A percentile compares a stretch with the other conserved stretches of the same genome.
These are phyloP conservation scores for Pygoscelis antarcticus DNA, from an alignment of 2,113 vertebrate species.

Conservation along the genomic window DNA sequence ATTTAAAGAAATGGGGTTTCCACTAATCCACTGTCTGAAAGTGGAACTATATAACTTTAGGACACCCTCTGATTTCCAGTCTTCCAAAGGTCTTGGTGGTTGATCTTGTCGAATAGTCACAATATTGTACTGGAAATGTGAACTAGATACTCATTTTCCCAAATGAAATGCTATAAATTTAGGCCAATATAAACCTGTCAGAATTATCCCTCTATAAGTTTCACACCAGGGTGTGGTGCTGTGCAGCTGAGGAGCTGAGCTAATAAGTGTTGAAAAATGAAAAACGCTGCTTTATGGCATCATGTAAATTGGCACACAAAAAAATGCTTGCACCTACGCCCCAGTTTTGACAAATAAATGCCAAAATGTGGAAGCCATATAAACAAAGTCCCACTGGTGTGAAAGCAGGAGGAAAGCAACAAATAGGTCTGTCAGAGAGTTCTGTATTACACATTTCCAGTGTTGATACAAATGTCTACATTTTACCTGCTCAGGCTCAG, in stretches of 20 bases:
- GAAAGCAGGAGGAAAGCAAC: background rate
- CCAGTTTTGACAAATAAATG: conserved; percentile 53
- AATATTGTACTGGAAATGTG: conserved; percentile 14
- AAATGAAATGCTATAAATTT: conserved; percentile 63
- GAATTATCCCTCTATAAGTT: conserved; percentile 50
- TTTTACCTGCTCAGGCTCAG: conserved; percentile 32
- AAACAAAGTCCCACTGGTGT: background rate
- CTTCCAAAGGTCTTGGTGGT: background rate
- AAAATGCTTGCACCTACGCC: conserved; percentile 26
- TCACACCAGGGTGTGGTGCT: conserved; percentile 69
- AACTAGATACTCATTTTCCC: conserved; percentile 13
- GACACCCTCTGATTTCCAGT: background rate
- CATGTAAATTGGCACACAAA: conserved; percentile 49
- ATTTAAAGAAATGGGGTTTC: background rate
- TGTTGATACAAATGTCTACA: conserved; percentile 20
- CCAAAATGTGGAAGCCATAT: conserved; percentile 27
- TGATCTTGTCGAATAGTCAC: conserved; percentile 7
- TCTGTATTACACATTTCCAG: background rate
- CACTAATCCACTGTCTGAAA: background rate
- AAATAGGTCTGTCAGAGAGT: background rate
- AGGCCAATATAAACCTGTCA: conserved; percentile 63
- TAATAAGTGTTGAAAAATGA: conserved; percentile 74
- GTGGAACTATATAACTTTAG: background rate
- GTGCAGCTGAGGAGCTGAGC: conserved; percentile 71
- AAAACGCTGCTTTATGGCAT: conserved; percentile 66